Conservation (phyloP, 2,888 invertebrate genomes). For the Arenicola marina region DNA sequence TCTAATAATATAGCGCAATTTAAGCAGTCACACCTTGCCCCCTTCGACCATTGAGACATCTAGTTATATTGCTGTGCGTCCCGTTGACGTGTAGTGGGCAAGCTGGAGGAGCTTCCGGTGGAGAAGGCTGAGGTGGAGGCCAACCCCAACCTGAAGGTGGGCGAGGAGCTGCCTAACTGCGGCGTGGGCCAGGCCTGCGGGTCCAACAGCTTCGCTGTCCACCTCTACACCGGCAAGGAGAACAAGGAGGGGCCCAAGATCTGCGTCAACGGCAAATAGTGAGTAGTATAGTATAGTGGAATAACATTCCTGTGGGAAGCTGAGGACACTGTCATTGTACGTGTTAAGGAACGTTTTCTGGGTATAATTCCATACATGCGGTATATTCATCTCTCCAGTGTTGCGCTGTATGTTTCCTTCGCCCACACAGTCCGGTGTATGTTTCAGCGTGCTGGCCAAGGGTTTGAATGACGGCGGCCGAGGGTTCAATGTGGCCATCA, state of each 20-base stretch:
- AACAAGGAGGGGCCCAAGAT: conserved; percentile 64
- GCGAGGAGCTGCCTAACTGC: conserved; percentile 60
- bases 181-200: conserved; percentile 61
- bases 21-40: too few relatives aligned
- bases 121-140: conserved; percentile 4
- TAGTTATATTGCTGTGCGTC: too few relatives aligned
- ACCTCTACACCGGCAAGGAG: conserved; percentile 64
- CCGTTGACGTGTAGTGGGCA: conserved; percentile 24
- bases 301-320: background rate
- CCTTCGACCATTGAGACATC: too few relatives aligned
- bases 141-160: conserved; percentile 21
- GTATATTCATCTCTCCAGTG: too few relatives aligned
- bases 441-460: conserved; percentile 57
- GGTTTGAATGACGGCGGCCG: conserved; percentile 64
- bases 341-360: too few relatives aligned
- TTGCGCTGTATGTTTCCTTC: too few relatives aligned
- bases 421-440: too few relatives aligned
- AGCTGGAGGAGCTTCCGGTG: conserved; percentile 13
- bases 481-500: conserved; percentile 65
- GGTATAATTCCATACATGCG: too few relatives aligned
- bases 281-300: conserved; percentile 37
- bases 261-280: conserved; percentile 66
- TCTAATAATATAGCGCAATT: too few relatives aligned
- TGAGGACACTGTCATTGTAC: too few relatives aligned
- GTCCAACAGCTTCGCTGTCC: conserved; percentile 60